Base-by-base conservation (phyloP, 2,888 invertebrate species). In the Andrena marginata region DNA sequence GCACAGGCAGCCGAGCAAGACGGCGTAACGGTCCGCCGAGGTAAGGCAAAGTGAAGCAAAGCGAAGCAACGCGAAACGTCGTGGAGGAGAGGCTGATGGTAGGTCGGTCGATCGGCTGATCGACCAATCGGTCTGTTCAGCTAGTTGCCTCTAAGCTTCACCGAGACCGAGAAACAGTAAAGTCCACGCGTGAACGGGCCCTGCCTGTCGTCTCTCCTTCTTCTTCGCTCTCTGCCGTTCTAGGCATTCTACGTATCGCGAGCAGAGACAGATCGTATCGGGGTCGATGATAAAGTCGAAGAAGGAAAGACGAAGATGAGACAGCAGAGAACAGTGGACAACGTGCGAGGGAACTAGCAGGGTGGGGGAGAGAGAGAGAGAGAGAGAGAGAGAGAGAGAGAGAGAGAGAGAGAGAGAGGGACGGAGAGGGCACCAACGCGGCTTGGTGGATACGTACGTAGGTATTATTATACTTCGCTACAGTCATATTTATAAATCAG, bases 401-500 rank as follows among this genome's bases (percentile, higher is more conserved):
- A 65, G 63, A 51, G 68, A 56, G 54, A 42, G 65, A 6, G 49
- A 59, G 29, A 42, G 65, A 65, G 63, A 51, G 68, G 51, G 54
- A 51, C 63, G 62, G 78, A 64, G 70, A 67, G 80, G 74, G 68
- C 67, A 80, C 42, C 86, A 90, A 88, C 89, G 89, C 89, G 90
- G 88, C 89, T 91, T 89, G 91, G 89, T 91, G 91, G 89, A 90
- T 92, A 91, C 91, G 89, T 92, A 92, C 91, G 93, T 42, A 42
- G 42, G 42, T 93, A 93, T 94, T 94, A 93, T 94, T 94, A 94
- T 94, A 93, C 94, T 93, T 94, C 91, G 93, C 93, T 93, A 93
- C 93, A 94, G 93, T 94, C 94, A 94, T 94, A 94, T 94, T 94
- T 94, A 94, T 94, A 94, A 94, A 94, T 94, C 94, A 94, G 92